Evolutionary conservation across 2,113 vertebrate species (phyloP).

Genomic region (Nematolebias whitei): DNA sequence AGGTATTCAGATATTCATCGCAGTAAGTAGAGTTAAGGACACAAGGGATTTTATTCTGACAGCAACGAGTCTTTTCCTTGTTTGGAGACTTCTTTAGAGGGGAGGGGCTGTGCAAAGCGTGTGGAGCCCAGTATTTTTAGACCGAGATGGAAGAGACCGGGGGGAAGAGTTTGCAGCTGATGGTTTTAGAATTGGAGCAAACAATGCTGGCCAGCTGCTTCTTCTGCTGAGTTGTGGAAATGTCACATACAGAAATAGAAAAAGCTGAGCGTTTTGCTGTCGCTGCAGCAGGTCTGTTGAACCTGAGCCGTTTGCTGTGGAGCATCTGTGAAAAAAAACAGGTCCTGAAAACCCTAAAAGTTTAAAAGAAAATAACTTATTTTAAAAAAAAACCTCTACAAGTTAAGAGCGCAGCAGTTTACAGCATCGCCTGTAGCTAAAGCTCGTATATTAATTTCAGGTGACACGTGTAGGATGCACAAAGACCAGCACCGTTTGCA

Average conservation of each 20-base stretch:
- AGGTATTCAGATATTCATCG: not conserved
- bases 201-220: constrained; percentile 9
- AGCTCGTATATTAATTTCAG: too few species aligned
- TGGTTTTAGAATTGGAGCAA: constrained; percentile 13
- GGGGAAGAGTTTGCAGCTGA: constrained; percentile 5
- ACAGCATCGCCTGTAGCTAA: too few species aligned
- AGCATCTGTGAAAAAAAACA: not conserved
- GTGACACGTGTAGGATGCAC: too few species aligned
- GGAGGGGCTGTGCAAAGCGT: too few species aligned
- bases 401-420: too few species aligned
- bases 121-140: not conserved
- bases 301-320: not conserved
- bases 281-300: not conserved
- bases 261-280: constrained; percentile 3
- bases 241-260: constrained; percentile 18
- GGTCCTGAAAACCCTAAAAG: not conserved
- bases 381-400: not conserved
- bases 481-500: too few species aligned
- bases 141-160: not conserved
- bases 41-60: not conserved
- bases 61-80: not conserved
- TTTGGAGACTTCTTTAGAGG: not conserved
- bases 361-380: not conserved
- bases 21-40: not conserved
- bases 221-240: constrained; percentile 14